These are phyloP conservation scores for Ectemnius cavifrons DNA, from an alignment of 2,888 invertebrate species.

Conservation along the genomic window DNA sequence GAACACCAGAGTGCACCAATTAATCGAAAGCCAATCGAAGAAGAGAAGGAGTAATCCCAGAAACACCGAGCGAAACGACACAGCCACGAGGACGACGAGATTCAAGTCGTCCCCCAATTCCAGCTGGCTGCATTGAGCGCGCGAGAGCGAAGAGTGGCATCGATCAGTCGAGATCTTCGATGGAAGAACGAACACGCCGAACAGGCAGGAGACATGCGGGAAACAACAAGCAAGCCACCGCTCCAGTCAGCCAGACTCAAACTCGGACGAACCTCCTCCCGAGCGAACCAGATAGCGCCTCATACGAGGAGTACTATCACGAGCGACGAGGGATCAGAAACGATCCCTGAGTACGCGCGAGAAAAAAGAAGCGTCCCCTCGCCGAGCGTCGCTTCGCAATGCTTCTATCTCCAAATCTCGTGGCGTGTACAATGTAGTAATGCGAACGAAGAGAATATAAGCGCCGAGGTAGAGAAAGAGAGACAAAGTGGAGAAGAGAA, in stretches of 20 bases:
- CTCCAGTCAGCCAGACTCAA: no score
- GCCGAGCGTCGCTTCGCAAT: background rate
- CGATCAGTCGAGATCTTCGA: slow-evolving; percentile 38
- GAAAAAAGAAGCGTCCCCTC: background rate
- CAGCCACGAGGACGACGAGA: no score
- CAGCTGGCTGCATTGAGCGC: slow-evolving; percentile 52
- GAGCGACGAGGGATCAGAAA: slow-evolving; percentile 16
- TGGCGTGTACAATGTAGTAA: background rate
- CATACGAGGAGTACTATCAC: background rate
- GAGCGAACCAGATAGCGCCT: no score
- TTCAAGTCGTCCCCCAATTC: slow-evolving; percentile 64
- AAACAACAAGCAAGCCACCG: background rate
- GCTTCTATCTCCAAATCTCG: background rate
- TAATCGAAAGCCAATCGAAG: no score
- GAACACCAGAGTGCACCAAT: no score
- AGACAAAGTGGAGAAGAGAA: slow-evolving; percentile 4
- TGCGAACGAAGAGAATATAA: no score
- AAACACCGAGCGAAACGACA: no score
- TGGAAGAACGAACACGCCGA: slow-evolving; percentile 23
- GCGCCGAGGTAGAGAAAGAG: no score
- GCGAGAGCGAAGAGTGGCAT: slow-evolving; percentile 19
- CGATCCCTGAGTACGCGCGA: slow-evolving; percentile 16
- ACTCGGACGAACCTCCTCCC: no score
- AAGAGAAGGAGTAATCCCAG: no score
- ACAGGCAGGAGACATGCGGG: slow-evolving; percentile 28